Percentiles rank a stretch among this genome's conserved stretches.
phyloP scores from a whole-genome alignment of 37 sponge, comb jelly and placozoan genomes.

The Haliclona indistincta region DNA sequence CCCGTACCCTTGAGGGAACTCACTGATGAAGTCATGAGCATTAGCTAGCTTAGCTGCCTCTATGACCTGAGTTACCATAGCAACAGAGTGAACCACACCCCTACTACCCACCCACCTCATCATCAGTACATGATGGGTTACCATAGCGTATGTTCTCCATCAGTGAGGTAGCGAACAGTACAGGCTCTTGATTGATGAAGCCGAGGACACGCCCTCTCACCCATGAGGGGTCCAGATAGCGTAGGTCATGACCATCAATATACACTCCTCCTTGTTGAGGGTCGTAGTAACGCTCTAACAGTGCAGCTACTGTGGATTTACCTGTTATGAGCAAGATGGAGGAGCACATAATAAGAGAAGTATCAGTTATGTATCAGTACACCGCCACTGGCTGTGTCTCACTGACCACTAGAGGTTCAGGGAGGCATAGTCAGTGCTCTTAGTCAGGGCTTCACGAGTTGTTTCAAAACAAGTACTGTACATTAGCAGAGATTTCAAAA shows the following conservation, averaged over 20 bases:
- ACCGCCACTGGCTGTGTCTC: too few relatives aligned
- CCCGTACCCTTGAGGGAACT: constrained; percentile 82
- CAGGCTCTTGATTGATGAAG: constrained; percentile 93
- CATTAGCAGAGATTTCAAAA: too few relatives aligned
- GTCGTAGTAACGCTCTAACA: constrained; percentile 92
- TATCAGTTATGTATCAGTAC: too few relatives aligned
- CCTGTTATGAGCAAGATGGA: constrained; percentile 71
- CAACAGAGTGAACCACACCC: too few relatives aligned
- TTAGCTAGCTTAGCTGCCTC: constrained; percentile 79
- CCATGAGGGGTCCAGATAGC: constrained; percentile 81
- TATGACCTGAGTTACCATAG: constrained; percentile 33
- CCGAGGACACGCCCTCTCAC: constrained; percentile 82
- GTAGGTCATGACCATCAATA: constrained; percentile 52
- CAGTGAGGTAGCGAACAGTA: constrained; percentile 87
- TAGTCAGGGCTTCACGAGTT: too few relatives aligned
- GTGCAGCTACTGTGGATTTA: constrained; percentile 90
- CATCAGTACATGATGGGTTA: constrained; percentile 68
- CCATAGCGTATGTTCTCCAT: constrained; percentile 93
- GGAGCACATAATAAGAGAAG: too few relatives aligned
- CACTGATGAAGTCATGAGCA: constrained; percentile 77
- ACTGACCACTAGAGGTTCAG: too few relatives aligned
- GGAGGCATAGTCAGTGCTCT: too few relatives aligned
- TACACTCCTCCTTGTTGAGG: constrained; percentile 48
- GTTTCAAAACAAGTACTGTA: too few relatives aligned
- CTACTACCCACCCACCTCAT: constrained; percentile 66